Conservation (phyloP, 1,140 invertebrate species). For the Anastatus disparis region DNA sequence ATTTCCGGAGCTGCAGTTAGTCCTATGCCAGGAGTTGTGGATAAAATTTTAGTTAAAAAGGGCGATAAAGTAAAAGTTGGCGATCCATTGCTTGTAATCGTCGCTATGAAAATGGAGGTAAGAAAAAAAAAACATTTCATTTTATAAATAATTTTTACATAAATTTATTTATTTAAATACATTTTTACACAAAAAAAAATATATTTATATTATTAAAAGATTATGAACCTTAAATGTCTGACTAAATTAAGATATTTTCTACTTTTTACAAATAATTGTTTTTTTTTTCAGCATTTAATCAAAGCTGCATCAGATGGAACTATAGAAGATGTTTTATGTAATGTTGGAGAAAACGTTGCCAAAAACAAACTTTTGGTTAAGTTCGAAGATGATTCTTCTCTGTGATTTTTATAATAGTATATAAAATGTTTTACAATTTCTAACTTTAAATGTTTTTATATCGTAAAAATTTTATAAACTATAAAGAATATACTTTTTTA, state of each 20-base stretch:
- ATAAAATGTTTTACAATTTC: too few relatives aligned
- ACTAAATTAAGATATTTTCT: too few relatives aligned
- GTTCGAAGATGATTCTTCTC: constrained; percentile 51
- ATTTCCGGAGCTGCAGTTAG: constrained; percentile 73
- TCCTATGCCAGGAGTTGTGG: constrained; percentile 96
- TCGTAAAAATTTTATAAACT: too few relatives aligned
- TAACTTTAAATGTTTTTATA: too few relatives aligned
- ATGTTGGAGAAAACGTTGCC: constrained; percentile 83
- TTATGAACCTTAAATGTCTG: too few relatives aligned
- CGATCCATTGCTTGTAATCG: constrained; percentile 88
- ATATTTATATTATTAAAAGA: too few relatives aligned
- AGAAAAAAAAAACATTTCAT: constrained; percentile 37
- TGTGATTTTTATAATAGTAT: too few relatives aligned
- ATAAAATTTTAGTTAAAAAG: constrained; percentile 85
- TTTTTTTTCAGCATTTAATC: constrained; percentile 78
- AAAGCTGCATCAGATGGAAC: constrained; percentile 81
- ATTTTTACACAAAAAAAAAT: too few relatives aligned
- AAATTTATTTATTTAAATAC: not conserved
- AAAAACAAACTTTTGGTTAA: constrained; percentile 78
- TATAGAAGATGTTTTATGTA: constrained; percentile 79
- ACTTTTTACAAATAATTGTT: too few relatives aligned
- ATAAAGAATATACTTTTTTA: too few relatives aligned
- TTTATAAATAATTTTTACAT: not conserved
- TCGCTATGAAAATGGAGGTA: constrained; percentile 99
- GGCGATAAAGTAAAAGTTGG: constrained; percentile 85